Percentiles rank a stretch among this genome's conserved stretches.
These are phyloP conservation scores for Fragariocoptes setiger DNA, from an alignment of 1,140 invertebrate genomes.

Conservation along the genomic window DNA sequence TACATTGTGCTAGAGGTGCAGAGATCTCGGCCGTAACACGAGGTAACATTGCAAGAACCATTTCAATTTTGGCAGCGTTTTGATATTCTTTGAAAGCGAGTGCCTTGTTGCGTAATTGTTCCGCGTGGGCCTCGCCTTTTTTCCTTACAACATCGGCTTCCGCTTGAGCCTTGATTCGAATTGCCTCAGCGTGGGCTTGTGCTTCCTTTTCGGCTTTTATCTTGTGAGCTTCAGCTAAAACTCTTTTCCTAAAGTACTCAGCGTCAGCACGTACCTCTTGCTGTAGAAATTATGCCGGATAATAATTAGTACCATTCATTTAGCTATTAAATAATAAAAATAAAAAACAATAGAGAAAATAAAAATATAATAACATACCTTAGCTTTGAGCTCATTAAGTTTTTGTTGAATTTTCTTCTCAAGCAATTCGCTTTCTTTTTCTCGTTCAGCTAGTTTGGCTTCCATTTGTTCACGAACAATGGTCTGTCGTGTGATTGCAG, in stretches of 20 bases:
- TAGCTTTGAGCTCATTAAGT: conserved; percentile 14
- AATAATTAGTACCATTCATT: too few species aligned
- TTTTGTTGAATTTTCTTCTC: conserved; percentile 13
- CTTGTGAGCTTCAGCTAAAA: conserved; percentile 58
- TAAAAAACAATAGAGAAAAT: too few species aligned
- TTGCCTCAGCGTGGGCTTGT: conserved; percentile 68
- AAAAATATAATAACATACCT: too few species aligned
- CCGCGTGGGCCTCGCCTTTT: conserved; percentile 72
- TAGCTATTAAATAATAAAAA: too few species aligned
- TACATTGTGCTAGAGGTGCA: conserved; percentile 60
- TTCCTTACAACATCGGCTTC: conserved; percentile 73
- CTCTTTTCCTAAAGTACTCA: conserved; percentile 35
- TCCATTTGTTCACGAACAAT: conserved; percentile 19
- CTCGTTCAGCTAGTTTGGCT: not conserved
- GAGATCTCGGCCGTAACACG: conserved; percentile 82
- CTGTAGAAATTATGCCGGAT: too few species aligned
- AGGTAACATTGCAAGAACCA: conserved; percentile 78
- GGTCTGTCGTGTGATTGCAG: conserved; percentile 21
- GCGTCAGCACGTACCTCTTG: conserved; percentile 22
- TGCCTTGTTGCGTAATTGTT: conserved; percentile 83
- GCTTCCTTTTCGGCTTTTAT: conserved; percentile 41
- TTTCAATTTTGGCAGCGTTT: conserved; percentile 80
- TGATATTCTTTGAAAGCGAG: conserved; percentile 85
- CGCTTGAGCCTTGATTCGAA: conserved; percentile 41
- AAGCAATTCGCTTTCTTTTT: not conserved